phyloP scores from a whole-genome alignment of 2,888 invertebrate species.

The Amiota mariae region DNA sequence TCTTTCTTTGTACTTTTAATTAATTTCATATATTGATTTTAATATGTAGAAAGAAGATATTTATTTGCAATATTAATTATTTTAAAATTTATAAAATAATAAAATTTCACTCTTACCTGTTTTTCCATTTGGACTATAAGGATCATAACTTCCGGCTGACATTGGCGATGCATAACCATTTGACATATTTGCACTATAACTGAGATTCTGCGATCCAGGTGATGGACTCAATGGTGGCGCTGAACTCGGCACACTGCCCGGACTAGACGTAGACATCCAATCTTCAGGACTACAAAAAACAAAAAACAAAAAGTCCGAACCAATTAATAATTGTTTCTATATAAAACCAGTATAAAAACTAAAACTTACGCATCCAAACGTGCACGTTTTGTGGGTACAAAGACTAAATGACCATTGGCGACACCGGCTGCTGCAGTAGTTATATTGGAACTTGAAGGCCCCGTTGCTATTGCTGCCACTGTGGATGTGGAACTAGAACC shows the following conservation, averaged over 20 bases:
- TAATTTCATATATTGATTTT: not conserved
- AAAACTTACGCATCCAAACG: conserved; percentile 73
- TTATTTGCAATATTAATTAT: too few relatives aligned
- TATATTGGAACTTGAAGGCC: conserved; percentile 21
- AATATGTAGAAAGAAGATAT: too few relatives aligned
- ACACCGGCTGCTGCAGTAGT: conserved; percentile 27
- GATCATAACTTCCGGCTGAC: conserved; percentile 91
- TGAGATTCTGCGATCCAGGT: conserved; percentile 76
- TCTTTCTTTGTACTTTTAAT: not conserved
- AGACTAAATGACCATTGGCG: conserved; percentile 71
- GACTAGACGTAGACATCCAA: conserved; percentile 79
- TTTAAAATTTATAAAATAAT: too few relatives aligned
- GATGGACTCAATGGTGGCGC: conserved; percentile 81
- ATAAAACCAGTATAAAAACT: not conserved
- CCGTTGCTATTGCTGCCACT: conserved; percentile 28
- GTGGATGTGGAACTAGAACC: conserved; percentile 11
- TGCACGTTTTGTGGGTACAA: conserved; percentile 75
- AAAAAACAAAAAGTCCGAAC: not conserved
- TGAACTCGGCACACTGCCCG: conserved; percentile 76
- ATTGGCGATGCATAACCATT: conserved; percentile 90
- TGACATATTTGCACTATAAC: conserved; percentile 71
- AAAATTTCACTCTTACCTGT: conserved; percentile 79
- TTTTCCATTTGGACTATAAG: conserved; percentile 92
- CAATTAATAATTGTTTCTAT: not conserved
- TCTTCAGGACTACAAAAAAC: conserved; percentile 74